Conservation (phyloP, 2,797 vertebrate species). For the Pseudotriccus pelzelni region DNA sequence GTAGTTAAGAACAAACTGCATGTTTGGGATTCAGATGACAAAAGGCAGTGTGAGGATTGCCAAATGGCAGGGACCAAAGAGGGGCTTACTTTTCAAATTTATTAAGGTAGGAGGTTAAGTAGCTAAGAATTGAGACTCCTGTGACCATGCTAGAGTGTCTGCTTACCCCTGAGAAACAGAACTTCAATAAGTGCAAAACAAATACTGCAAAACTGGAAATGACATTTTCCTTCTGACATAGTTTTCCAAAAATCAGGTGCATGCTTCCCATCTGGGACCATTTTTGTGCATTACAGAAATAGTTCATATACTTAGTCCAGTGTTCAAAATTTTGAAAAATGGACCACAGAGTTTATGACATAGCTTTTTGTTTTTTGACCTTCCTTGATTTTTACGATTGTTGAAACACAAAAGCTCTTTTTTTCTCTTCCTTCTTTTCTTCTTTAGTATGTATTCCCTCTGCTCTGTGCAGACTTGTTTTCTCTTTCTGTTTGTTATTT, state of each 20-base stretch:
- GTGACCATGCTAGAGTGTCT: not conserved
- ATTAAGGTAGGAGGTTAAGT: not conserved
- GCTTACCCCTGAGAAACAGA: not conserved
- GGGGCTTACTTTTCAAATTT: not conserved
- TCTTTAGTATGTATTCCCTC: slow-evolving; percentile 19
- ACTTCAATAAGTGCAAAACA: not conserved
- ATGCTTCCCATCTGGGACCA: not conserved
- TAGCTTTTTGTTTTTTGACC: slow-evolving; percentile 76
- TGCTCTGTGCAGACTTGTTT: not conserved
- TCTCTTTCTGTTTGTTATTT: not conserved
- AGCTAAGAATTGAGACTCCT: not conserved
- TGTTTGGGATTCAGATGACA: not conserved
- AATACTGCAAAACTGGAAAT: not conserved
- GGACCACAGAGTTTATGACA: not conserved
- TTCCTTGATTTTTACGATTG: slow-evolving; percentile 82
- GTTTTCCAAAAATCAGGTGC: not conserved
- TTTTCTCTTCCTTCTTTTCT: slow-evolving; percentile 5
- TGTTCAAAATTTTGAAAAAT: not conserved
- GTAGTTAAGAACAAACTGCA: not conserved
- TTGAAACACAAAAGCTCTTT: slow-evolving; percentile 58
- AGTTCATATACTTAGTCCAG: not conserved
- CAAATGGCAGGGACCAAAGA: not conserved
- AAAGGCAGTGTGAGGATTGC: not conserved
- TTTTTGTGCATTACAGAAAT: not conserved
- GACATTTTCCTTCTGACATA: not conserved